These are phyloP conservation scores for Nerophis ophidion DNA, from an alignment of 2,113 vertebrate genomes.

Conservation along the genomic window DNA sequence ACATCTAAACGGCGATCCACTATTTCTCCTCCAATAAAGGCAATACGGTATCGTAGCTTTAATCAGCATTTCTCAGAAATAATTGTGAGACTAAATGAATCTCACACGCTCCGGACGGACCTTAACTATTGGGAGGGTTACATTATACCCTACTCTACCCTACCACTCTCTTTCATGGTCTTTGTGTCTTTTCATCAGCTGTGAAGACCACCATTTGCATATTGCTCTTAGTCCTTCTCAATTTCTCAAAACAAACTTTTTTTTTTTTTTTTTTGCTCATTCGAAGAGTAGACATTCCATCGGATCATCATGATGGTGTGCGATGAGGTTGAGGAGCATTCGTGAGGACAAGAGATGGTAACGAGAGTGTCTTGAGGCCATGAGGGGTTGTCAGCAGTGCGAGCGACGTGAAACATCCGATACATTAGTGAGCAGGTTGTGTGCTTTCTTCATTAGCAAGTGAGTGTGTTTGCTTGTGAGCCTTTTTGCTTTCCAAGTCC, in stretches of 20 bases:
- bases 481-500: conserved; percentile 7
- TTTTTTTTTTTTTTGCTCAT: conserved; percentile 5
- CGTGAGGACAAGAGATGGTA: conserved; percentile 14
- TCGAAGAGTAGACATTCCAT: conserved; percentile 4
- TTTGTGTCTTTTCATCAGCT: neutral
- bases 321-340: conserved; percentile 18
- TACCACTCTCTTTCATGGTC: conserved; percentile 6
- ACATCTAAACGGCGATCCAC: conserved; percentile 33
- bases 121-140: conserved; percentile 4
- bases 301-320: conserved; percentile 1
- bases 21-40: conserved; percentile 57
- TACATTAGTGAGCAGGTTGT: conserved; percentile 20
- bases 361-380: conserved; percentile 5
- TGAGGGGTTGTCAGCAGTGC: conserved; percentile 14
- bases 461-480: conserved; percentile 14
- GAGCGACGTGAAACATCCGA: conserved; percentile 20
- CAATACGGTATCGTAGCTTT: conserved; percentile 66
- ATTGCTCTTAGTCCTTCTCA: neutral
- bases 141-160: neutral
- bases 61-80: conserved; percentile 36
- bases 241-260: neutral
- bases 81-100: conserved; percentile 23
- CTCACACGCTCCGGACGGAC: conserved; percentile 18
- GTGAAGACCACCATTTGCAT: neutral
- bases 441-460: conserved; percentile 43